Conservation (phyloP, 53 echinoderm and acorn worm species). For the Paracentrotus lividus region DNA sequence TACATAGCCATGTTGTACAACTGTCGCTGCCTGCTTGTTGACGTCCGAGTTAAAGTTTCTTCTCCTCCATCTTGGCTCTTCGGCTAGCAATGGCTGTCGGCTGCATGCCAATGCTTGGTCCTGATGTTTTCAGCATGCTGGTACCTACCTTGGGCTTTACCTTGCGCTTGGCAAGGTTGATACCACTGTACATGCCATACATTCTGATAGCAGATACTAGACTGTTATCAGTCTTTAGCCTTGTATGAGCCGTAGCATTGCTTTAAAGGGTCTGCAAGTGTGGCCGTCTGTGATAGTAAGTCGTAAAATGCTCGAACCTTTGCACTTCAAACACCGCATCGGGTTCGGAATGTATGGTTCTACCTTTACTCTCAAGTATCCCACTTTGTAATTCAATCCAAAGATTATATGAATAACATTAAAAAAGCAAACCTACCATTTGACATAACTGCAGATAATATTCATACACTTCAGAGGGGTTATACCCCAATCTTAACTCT, state of each 20-base stretch:
- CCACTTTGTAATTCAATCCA: too few species aligned
- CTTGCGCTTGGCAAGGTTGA: slow-evolving; percentile 16
- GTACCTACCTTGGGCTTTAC: slow-evolving; percentile 30
- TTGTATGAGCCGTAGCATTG: too few species aligned
- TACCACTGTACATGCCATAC: slow-evolving; percentile 30
- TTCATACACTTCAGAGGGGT: too few species aligned
- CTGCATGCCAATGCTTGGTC: slow-evolving; percentile 55
- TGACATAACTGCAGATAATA: too few species aligned
- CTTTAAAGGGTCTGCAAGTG: too few species aligned
- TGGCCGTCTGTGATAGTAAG: too few species aligned
- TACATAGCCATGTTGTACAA: slow-evolving; percentile 9
- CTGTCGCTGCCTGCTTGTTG: slow-evolving; percentile 49
- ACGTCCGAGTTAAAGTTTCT: slow-evolving; percentile 39
- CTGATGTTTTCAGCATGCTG: neutral
- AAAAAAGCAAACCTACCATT: too few species aligned
- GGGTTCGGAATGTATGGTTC: too few species aligned
- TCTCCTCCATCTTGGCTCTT: slow-evolving; percentile 46
- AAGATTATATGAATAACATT: too few species aligned
- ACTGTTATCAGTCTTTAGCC: slow-evolving; percentile 13
- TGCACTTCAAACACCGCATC: too few species aligned
- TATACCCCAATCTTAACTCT: slow-evolving; percentile 53
- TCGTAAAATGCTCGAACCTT: too few species aligned
- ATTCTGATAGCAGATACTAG: neutral
- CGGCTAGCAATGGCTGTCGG: slow-evolving; percentile 58
- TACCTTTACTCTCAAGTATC: too few species aligned